These are phyloP conservation scores for Denticeps clupeoides DNA, from an alignment of 2,797 vertebrate species.

Conservation along the genomic window DNA sequence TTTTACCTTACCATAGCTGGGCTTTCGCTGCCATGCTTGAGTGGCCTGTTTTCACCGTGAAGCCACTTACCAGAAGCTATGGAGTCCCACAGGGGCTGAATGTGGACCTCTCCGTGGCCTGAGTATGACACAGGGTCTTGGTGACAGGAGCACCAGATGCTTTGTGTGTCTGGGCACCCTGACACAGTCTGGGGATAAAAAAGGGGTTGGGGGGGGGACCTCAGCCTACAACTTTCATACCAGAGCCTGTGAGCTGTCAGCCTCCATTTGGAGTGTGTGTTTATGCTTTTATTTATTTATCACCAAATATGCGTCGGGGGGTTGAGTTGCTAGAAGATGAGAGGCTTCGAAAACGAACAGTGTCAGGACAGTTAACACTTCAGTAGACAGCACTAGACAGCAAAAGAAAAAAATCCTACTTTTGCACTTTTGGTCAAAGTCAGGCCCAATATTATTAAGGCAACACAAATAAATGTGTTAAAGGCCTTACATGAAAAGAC, in stretches of 20 bases:
- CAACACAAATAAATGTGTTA: too few relatives aligned
- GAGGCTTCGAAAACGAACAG: constrained; percentile 35
- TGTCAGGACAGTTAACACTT: constrained; percentile 51
- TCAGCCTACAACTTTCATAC: constrained; percentile 24
- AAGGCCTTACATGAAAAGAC: too few relatives aligned
- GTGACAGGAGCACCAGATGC: constrained; percentile 33
- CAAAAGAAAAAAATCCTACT: constrained; percentile 34
- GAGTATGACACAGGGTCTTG: constrained; percentile 33
- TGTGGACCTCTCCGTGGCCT: constrained; percentile 21
- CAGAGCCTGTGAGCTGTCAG: constrained; percentile 43
- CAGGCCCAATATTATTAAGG: constrained; percentile 21
- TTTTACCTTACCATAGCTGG: constrained; percentile 35
- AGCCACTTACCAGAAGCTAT: constrained; percentile 48
- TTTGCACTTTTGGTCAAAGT: constrained; percentile 37
- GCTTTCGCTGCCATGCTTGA: constrained; percentile 41
- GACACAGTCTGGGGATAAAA: constrained; percentile 46
- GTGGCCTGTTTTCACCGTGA: constrained; percentile 46
- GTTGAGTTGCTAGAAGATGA: constrained; percentile 39
- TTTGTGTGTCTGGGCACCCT: constrained; percentile 25
- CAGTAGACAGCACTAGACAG: constrained; percentile 36
- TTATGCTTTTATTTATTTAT: constrained; percentile 60
- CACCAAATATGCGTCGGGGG: constrained; percentile 36
- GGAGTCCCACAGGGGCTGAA: constrained; percentile 36
- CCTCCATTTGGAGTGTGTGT: constrained; percentile 45
- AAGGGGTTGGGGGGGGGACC: too few relatives aligned